Evolutionary conservation across 2,888 invertebrate species (phyloP).

Genomic region (Tuberolachnus salignus): DNA sequence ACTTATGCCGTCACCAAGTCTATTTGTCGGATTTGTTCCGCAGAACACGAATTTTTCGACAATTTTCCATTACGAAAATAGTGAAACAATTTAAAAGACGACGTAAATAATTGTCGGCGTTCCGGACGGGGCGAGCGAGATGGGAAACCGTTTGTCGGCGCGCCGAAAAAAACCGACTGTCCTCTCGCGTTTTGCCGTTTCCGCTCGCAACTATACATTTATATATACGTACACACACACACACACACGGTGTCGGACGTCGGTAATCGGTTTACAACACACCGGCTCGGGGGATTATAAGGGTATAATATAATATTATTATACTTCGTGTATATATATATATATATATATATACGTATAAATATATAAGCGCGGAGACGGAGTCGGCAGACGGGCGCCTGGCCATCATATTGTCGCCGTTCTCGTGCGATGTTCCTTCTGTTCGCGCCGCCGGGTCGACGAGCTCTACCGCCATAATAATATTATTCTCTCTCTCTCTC

Average conservation of each 20-base stretch:
- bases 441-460: conserved; percentile 41
- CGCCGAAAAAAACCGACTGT: background rate
- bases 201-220: background rate
- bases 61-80: too few species aligned
- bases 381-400: conserved; percentile 54
- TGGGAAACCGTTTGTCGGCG: background rate
- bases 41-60: too few species aligned
- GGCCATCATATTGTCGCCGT: conserved; percentile 55
- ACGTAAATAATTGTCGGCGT: too few species aligned
- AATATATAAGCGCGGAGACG: background rate
- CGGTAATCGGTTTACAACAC: conserved; percentile 56
- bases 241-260: conserved; percentile 2
- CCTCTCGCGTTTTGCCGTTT: too few species aligned
- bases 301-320: conserved; percentile 30
- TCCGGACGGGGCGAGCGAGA: too few species aligned
- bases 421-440: conserved; percentile 49
- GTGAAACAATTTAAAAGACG: too few species aligned
- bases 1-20: too few species aligned
- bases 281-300: conserved; percentile 49
- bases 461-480: conserved; percentile 12
- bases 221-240: background rate
- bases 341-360: background rate
- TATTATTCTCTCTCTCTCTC: too few species aligned
- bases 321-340: background rate
- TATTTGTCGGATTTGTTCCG: too few species aligned